Evolutionary conservation across 2,888 invertebrate species (phyloP).

Genomic region (Gortyna flavago): DNA sequence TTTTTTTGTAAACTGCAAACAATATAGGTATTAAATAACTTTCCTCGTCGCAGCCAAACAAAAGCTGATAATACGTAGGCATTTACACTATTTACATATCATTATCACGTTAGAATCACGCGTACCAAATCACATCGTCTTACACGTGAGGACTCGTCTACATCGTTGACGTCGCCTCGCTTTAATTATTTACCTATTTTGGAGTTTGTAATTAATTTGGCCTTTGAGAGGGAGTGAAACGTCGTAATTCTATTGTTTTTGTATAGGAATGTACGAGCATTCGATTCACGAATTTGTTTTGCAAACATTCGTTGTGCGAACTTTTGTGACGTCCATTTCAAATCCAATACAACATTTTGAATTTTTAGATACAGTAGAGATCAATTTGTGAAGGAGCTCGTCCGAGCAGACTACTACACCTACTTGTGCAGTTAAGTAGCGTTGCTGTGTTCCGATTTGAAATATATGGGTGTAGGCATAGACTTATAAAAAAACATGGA

Average conservation of each 20-base stretch:
- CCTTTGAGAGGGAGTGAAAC: neutral
- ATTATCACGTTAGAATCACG: slow-evolving; percentile 20
- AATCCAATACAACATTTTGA: neutral
- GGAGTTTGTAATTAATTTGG: neutral
- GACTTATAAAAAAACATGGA: too few species aligned
- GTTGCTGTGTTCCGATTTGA: neutral
- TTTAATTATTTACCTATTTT: slow-evolving; percentile 22
- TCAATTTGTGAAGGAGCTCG: too few species aligned
- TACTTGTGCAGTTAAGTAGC: neutral
- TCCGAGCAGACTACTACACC: too few species aligned
- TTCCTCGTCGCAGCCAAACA: slow-evolving; percentile 5
- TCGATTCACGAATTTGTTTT: too few species aligned
- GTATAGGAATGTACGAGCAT: too few species aligned
- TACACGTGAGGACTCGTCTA: slow-evolving; percentile 17
- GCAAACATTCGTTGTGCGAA: too few species aligned
- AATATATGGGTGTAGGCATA: too few species aligned
- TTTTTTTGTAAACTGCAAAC: slow-evolving; percentile 5
- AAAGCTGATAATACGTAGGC: slow-evolving; percentile 18
- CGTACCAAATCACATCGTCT: slow-evolving; percentile 21
- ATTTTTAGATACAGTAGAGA: neutral
- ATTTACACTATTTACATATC: slow-evolving; percentile 9
- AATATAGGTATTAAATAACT: neutral
- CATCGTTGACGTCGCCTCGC: too few species aligned
- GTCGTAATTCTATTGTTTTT: neutral
- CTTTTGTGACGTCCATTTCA: too few species aligned